Evolutionary conservation across 2,113 vertebrate genomes (phyloP), one percentile per base, ranked within the genome.

Genomic region (Macquaria australasica): DNA sequence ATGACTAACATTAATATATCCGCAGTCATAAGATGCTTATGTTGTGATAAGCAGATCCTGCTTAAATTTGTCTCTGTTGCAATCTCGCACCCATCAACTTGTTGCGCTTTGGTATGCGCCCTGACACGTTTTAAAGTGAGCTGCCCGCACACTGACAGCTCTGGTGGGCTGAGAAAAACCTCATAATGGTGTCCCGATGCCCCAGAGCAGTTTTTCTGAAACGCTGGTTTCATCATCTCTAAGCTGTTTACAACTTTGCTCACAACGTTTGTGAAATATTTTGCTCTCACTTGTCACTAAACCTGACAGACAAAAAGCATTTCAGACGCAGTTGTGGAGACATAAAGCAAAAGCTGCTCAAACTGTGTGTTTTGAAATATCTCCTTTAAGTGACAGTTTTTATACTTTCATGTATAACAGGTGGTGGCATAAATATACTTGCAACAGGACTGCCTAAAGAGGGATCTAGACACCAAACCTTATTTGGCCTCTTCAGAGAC

Each of bases 21-120:
- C 79, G 70, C 81, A 86, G 89, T 89, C 87, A 88, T 21, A 59
- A n/a, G 79, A 16, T 91, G 85, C 88, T 91, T 82, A 63, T 75
- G 86, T 88, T 91, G 84, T 79, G 77, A 90, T 85, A 78, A 85
- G 71, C 31, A 48, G 50, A 6, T 14, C 34, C 58, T 70, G 58
- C 28, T 90, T 71, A 80, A 70, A 84, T 85, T 76, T 64, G 79
- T 75, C 84, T 66, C 83, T 90, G 85, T 87, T 58, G 89, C 85
- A 85, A 90, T 83, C 53, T 72, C 50, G 37, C 81, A 80, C 73
- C 71, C 82, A 62, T 75, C 66, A 58, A 87, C 92, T 88, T 89
- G 92, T 89, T 87, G 87, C 78, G 90, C 84, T 18, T 28, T 59
- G 82, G 82, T 81, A 83, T 91, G 86, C 79, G 87, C 77, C 62